Evolutionary conservation across 2,888 invertebrate species (phyloP).

Genomic region (Eristalinus aeneus): DNA sequence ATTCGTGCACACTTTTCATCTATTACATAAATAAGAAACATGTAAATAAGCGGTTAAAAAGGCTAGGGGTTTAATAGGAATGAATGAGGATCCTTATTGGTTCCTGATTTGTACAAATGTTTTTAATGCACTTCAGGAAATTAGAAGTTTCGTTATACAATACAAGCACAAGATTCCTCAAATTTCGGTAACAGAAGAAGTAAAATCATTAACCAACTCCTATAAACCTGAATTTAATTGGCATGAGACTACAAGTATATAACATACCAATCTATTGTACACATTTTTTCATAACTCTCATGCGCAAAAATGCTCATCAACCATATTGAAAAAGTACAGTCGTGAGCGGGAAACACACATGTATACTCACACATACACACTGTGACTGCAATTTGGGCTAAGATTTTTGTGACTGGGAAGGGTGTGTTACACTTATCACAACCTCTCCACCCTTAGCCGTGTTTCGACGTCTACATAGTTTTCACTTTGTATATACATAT

Average conservation of each 20-base stretch:
- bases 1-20: too few relatives aligned
- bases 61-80: too few relatives aligned
- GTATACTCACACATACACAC: too few relatives aligned
- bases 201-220: background rate
- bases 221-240: background rate
- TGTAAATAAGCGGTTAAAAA: too few relatives aligned
- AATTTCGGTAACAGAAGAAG: background rate
- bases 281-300: background rate
- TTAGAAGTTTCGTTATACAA: background rate
- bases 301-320: slow-evolving; percentile 33
- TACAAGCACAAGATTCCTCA: background rate
- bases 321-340: slow-evolving; percentile 43
- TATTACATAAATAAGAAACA: too few relatives aligned
- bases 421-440: slow-evolving; percentile 42
- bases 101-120: too few relatives aligned
- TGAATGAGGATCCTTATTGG: too few relatives aligned
- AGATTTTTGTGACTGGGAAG: slow-evolving; percentile 1
- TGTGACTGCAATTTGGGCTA: slow-evolving; percentile 8
- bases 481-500: background rate
- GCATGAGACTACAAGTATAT: slow-evolving; percentile 2
- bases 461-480: background rate
- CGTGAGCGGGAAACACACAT: slow-evolving; percentile 33
- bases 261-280: background rate
- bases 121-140: background rate
- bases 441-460: background rate